Percentiles rank a stretch among this genome's conserved stretches.
Evolutionary conservation across 2,113 vertebrate genomes (phyloP).

Genomic region (Redunca redunca): DNA sequence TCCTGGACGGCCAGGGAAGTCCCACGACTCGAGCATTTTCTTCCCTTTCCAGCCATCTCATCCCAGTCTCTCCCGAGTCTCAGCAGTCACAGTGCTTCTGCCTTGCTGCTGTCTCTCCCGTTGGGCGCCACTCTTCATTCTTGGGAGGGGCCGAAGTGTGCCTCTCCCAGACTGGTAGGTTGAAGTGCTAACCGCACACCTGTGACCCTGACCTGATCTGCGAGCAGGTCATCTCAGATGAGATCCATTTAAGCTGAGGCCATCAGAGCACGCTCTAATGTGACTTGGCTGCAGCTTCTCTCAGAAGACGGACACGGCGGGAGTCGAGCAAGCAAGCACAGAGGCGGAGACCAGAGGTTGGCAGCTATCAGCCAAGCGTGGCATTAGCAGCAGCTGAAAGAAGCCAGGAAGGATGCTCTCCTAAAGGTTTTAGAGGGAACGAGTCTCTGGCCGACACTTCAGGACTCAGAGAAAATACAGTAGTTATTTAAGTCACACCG

Average conservation of each 20-base stretch:
- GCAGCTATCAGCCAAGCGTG: background rate
- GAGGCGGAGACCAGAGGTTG: background rate
- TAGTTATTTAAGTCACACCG: background rate
- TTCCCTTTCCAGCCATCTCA: background rate
- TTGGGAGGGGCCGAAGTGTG: background rate
- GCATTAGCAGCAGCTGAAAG: background rate
- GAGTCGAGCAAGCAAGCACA: background rate
- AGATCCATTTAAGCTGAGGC: background rate
- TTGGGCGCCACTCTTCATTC: background rate
- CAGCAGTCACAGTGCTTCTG: rapidly evolving
- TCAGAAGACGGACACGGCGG: background rate
- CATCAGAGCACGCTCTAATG: background rate
- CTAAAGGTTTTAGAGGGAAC: background rate
- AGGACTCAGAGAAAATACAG: background rate
- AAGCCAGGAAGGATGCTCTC: no score
- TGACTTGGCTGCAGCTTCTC: background rate
- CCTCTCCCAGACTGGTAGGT: background rate
- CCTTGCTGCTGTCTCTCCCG: background rate
- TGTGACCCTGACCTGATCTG: background rate
- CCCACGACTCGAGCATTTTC: background rate
- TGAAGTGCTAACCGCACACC: background rate
- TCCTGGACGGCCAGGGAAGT: background rate
- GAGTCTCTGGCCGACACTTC: rapidly evolving
- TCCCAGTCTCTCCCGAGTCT: background rate
- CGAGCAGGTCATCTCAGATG: background rate